These are phyloP conservation scores for Trogon melanurus DNA, from an alignment of 2,113 vertebrate genomes.

Conservation along the genomic window DNA sequence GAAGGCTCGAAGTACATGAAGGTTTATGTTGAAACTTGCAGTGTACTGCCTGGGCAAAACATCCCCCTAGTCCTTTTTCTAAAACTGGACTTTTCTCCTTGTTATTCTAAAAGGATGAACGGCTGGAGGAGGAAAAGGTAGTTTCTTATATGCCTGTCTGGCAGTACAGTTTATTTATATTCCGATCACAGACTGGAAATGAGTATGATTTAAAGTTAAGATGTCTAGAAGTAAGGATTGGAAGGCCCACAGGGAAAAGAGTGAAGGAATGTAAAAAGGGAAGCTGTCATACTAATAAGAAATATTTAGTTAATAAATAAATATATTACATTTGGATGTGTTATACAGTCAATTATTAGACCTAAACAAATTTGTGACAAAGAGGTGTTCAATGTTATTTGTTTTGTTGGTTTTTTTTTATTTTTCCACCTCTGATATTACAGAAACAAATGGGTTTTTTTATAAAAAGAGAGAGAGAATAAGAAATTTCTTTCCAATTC, in stretches of 20 bases:
- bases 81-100: not conserved
- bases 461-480: not conserved
- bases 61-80: not conserved
- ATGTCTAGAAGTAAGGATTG: constrained; percentile 50
- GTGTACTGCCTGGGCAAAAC: not conserved
- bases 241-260: constrained; percentile 46
- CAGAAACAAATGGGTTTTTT: not conserved
- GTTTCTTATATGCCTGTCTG: constrained; percentile 34
- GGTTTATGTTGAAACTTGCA: not conserved
- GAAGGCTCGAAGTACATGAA: not conserved
- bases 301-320: constrained; percentile 66
- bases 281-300: constrained; percentile 55
- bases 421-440: not conserved
- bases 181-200: constrained; percentile 63
- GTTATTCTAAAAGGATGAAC: not conserved
- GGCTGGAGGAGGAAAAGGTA: not conserved
- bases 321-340: constrained; percentile 17
- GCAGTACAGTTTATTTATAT: constrained; percentile 54
- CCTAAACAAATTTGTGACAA: constrained; percentile 15
- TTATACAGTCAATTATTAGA: constrained; percentile 14
- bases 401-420: not conserved
- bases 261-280: constrained; percentile 47
- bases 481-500: not conserved
- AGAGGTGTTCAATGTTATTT: not conserved
- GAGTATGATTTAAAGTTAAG: constrained; percentile 68